Evolutionary conservation across 2,797 vertebrate genomes (phyloP).

Genomic region (Microchirus variegatus): DNA sequence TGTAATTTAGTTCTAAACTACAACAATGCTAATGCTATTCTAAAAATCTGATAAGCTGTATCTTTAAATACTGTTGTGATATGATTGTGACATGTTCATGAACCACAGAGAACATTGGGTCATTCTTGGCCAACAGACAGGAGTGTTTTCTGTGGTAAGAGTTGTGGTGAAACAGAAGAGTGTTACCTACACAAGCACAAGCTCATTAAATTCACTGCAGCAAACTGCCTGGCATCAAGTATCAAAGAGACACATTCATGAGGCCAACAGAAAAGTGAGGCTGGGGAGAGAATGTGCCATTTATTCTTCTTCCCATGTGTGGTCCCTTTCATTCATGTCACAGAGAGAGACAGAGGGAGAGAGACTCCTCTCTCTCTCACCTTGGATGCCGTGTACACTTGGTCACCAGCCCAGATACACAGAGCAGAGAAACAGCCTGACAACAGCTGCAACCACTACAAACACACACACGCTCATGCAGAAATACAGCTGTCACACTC

Average conservation of each 20-base stretch:
- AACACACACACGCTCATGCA: conserved; percentile 3
- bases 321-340: conserved; percentile 58
- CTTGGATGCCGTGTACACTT: conserved; percentile 51
- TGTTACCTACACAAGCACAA: conserved; percentile 33
- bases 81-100: too few relatives aligned
- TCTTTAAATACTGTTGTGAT: too few relatives aligned
- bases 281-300: conserved; percentile 51
- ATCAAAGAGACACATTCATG: conserved; percentile 71
- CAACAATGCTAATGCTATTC: too few relatives aligned
- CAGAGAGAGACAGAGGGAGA: conserved; percentile 12
- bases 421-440: conserved; percentile 46
- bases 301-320: conserved; percentile 59
- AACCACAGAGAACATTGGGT: too few relatives aligned
- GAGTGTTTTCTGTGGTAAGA: too few relatives aligned
- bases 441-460: conserved; percentile 55
- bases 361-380: conserved; percentile 1
- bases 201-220: conserved; percentile 61
- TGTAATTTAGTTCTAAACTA: too few relatives aligned
- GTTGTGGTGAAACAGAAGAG: conserved; percentile 12
- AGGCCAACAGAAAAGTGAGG: conserved; percentile 35
- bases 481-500: neutral
- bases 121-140: too few relatives aligned
- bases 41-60: too few relatives aligned
- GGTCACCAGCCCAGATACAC: conserved; percentile 59
- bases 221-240: conserved; percentile 24